Conservation (phyloP, 2,888 invertebrate genomes). For the Apodemia duryi region DNA sequence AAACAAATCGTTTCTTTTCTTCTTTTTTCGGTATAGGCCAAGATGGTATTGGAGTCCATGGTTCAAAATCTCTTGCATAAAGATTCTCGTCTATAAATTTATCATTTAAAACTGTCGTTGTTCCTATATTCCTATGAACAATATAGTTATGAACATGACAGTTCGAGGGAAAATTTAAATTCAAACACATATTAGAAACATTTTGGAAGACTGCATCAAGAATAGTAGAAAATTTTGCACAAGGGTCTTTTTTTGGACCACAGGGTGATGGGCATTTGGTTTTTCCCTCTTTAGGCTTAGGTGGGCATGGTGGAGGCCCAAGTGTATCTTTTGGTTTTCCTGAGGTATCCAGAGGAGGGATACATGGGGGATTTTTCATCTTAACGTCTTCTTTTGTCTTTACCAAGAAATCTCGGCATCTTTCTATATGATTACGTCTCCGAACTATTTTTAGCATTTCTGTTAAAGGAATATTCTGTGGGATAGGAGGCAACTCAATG, state of each 20-base stretch:
- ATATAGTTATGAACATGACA: slow-evolving; percentile 15
- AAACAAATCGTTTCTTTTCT: slow-evolving; percentile 36
- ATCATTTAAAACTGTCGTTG: background rate
- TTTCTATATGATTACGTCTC: slow-evolving; percentile 39
- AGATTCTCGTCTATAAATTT: slow-evolving; percentile 22
- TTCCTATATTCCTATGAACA: slow-evolving; percentile 2
- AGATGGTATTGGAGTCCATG: slow-evolving; percentile 62
- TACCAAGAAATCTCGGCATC: slow-evolving; percentile 26
- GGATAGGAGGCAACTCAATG: slow-evolving; percentile 28
- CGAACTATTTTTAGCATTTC: slow-evolving; percentile 48
- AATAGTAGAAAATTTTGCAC: slow-evolving; percentile 23
- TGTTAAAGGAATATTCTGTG: slow-evolving; percentile 37
- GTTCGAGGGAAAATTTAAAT: slow-evolving; percentile 22
- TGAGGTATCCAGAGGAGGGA: slow-evolving; percentile 30
- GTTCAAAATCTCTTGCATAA: slow-evolving; percentile 46
- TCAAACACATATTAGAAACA: slow-evolving; percentile 2
- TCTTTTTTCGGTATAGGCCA: slow-evolving; percentile 46
- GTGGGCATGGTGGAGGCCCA: slow-evolving; percentile 29
- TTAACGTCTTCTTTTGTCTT: slow-evolving; percentile 28
- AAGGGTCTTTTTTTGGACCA: slow-evolving; percentile 32
- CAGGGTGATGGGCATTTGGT: slow-evolving; percentile 25
- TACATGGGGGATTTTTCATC: slow-evolving; percentile 29
- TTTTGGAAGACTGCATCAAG: slow-evolving; percentile 5
- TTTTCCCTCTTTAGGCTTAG: slow-evolving; percentile 22
- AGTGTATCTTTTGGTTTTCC: slow-evolving; percentile 22